Conservation (phyloP, 2,888 invertebrate genomes). For the Tholera decimalis region DNA sequence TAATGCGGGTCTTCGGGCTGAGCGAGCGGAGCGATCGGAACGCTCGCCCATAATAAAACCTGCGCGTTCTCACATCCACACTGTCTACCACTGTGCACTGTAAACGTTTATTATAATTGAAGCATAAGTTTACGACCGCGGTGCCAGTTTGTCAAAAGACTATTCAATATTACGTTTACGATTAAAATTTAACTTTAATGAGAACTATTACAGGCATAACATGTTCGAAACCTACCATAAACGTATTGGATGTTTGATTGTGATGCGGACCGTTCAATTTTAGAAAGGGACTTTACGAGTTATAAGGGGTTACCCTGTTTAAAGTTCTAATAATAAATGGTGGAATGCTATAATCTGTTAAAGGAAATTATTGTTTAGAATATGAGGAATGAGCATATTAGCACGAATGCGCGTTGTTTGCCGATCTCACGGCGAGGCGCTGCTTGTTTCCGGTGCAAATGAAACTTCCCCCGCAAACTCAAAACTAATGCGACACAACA, state of each 20-base stretch:
- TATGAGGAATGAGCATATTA: constrained; percentile 76
- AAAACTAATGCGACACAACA: constrained; percentile 67
- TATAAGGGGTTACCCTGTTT: constrained; percentile 26
- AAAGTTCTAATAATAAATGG: constrained; percentile 46
- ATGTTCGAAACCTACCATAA: constrained; percentile 41
- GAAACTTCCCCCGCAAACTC: constrained; percentile 65
- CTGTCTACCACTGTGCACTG: too few relatives aligned
- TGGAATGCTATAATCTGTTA: constrained; percentile 59
- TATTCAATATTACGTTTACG: constrained; percentile 75
- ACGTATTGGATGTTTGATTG: constrained; percentile 34
- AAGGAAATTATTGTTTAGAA: constrained; percentile 75
- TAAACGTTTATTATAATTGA: constrained; percentile 89
- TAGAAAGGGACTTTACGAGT: constrained; percentile 31
- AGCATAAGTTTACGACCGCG: constrained; percentile 86
- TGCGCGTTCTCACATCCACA: constrained; percentile 84
- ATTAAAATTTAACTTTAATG: constrained; percentile 64
- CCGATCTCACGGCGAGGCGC: constrained; percentile 81
- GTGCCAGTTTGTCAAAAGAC: constrained; percentile 81
- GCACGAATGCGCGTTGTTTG: constrained; percentile 79
- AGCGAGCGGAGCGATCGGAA: constrained; percentile 34
- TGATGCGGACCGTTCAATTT: constrained; percentile 17
- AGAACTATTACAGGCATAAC: constrained; percentile 46
- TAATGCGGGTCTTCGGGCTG: constrained; percentile 75
- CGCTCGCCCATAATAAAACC: constrained; percentile 84
- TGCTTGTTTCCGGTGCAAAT: constrained; percentile 79